Conservation (phyloP, 2,888 invertebrate species). For the Pecten maximus region DNA sequence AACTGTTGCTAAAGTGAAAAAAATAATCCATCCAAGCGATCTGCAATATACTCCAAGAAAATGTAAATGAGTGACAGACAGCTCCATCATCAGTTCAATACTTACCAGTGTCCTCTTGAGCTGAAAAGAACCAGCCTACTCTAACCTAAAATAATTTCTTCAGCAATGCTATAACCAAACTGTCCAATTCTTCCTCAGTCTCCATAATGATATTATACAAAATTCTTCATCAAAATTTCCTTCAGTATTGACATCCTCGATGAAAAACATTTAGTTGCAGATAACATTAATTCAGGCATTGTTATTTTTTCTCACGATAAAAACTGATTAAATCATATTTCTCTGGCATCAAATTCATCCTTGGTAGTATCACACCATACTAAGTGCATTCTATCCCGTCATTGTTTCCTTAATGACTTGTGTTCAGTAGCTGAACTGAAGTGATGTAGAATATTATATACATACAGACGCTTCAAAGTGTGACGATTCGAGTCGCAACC, state of each 20-base stretch:
- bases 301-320: neutral
- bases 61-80: constrained; percentile 50
- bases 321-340: neutral
- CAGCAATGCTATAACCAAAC: neutral
- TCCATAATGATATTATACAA: neutral
- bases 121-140: constrained; percentile 48
- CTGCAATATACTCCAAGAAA: constrained; percentile 70
- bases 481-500: neutral
- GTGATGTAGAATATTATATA: neutral
- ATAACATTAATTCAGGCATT: neutral
- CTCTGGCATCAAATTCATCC: neutral
- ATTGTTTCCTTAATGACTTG: neutral
- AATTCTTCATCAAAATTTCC: neutral
- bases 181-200: neutral
- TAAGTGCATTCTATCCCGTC: neutral
- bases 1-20: constrained; percentile 26
- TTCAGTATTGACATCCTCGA: neutral
- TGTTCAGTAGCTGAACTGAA: neutral
- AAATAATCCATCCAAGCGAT: constrained; percentile 40
- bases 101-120: constrained; percentile 38
- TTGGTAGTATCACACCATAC: neutral
- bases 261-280: constrained; percentile 37
- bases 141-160: neutral
- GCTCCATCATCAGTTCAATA: constrained; percentile 36
- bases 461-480: neutral